Percentiles rank a stretch among this genome's conserved stretches.
Conservation (phyloP, 1,140 invertebrate genomes). For the Bombus sylvicola region DNA sequence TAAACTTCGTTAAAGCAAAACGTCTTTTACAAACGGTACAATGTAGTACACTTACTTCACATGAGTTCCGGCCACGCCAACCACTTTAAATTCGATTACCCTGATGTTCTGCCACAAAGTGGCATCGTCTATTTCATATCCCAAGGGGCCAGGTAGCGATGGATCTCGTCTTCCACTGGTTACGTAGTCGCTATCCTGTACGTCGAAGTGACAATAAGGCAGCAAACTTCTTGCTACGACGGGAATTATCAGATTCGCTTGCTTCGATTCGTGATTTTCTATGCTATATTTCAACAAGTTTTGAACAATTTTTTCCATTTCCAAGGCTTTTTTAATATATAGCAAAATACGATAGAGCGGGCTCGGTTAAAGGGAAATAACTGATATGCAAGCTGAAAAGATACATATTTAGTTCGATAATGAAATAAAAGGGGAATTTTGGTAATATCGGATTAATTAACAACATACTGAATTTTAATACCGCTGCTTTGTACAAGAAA, state of each 20-base stretch:
- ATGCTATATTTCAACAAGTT: slow-evolving; percentile 59
- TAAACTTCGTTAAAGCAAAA: background rate
- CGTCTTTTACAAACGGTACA: background rate
- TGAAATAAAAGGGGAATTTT: too few species aligned
- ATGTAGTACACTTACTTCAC: slow-evolving; percentile 55
- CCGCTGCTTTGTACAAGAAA: too few species aligned
- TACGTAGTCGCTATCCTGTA: slow-evolving; percentile 83
- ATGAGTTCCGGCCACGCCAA: slow-evolving; percentile 78
- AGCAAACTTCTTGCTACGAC: slow-evolving; percentile 77
- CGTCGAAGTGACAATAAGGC: slow-evolving; percentile 83
- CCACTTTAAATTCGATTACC: slow-evolving; percentile 82
- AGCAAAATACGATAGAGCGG: too few species aligned
- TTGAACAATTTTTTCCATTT: background rate
- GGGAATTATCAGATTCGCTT: slow-evolving; percentile 56
- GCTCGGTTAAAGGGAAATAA: too few species aligned
- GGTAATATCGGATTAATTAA: too few species aligned
- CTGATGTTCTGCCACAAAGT: slow-evolving; percentile 76
- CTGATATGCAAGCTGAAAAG: too few species aligned
- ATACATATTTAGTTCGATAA: background rate
- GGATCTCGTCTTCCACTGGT: slow-evolving; percentile 78
- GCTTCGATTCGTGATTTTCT: slow-evolving; percentile 71
- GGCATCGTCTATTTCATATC: slow-evolving; percentile 59
- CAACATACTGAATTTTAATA: too few species aligned
- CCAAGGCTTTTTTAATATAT: too few species aligned
- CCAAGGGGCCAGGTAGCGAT: slow-evolving; percentile 60